Percentiles rank a stretch among this genome's conserved stretches.
Conservation (phyloP, 1,140 invertebrate species). For the Neodiprion fabricii region DNA sequence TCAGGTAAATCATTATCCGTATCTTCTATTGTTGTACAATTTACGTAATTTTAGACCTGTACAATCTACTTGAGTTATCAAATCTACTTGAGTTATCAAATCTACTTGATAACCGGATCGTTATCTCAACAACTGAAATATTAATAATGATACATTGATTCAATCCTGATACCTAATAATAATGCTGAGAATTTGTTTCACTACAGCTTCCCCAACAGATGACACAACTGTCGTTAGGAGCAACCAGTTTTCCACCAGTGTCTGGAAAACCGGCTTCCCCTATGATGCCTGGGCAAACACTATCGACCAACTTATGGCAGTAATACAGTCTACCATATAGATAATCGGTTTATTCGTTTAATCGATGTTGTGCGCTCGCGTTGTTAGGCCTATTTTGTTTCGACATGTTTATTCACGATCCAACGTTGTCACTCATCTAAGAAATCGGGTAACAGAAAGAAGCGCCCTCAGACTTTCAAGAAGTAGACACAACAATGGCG, state of each 20-base stretch:
- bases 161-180: background rate
- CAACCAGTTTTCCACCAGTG: conserved; percentile 38
- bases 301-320: conserved; percentile 66
- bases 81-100: conserved; percentile 12
- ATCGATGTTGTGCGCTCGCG: conserved; percentile 45
- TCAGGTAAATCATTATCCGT: conserved; percentile 35
- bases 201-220: conserved; percentile 66
- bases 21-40: conserved; percentile 10
- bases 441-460: background rate
- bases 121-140: background rate
- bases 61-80: background rate
- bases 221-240: conserved; percentile 61
- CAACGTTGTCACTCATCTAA: background rate
- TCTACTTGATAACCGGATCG: background rate
- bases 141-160: conserved; percentile 2
- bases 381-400: conserved; percentile 21
- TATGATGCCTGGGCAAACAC: conserved; percentile 54
- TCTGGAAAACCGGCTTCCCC: conserved; percentile 44
- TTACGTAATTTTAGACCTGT: conserved; percentile 18
- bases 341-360: conserved; percentile 44
- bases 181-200: conserved; percentile 17
- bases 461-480: background rate
- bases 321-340: conserved; percentile 48
- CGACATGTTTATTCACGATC: background rate
- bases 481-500: background rate